Conservation (phyloP, 2,888 invertebrate genomes). For the Orthonychiurus folsomi region DNA sequence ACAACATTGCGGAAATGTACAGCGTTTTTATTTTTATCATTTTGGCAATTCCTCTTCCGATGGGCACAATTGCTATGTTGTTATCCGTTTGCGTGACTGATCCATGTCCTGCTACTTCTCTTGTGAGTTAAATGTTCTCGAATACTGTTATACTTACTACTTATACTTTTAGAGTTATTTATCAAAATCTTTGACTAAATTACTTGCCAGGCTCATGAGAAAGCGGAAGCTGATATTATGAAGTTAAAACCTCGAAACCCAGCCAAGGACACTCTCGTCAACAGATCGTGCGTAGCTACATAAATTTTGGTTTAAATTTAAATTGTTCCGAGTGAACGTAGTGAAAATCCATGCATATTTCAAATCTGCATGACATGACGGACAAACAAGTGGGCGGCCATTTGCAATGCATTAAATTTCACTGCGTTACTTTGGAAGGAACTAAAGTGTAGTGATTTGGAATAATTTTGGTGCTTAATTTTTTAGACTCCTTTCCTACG, state of each 20-base stretch:
- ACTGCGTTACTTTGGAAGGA: neutral
- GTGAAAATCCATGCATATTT: neutral
- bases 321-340: neutral
- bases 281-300: slow-evolving; percentile 28
- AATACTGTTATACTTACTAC: slow-evolving; percentile 6
- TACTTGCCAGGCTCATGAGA: slow-evolving; percentile 58
- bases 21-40: slow-evolving; percentile 27
- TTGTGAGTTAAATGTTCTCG: neutral
- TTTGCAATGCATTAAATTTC: no score
- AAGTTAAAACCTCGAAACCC: slow-evolving; percentile 55
- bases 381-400: no score
- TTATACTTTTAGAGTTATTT: no score
- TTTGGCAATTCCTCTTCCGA: slow-evolving; percentile 46
- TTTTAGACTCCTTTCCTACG: slow-evolving; percentile 29
- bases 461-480: slow-evolving; percentile 6
- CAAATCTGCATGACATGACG: neutral
- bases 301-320: neutral
- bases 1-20: slow-evolving; percentile 90
- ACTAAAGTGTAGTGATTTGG: neutral
- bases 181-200: slow-evolving; percentile 43
- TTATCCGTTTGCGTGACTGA: slow-evolving; percentile 51
- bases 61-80: slow-evolving; percentile 50
- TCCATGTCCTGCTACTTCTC: slow-evolving; percentile 41
- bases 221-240: slow-evolving; percentile 66
- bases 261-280: slow-evolving; percentile 58